A percentile compares a stretch with the other conserved stretches of the same genome.
Conservation (phyloP, 2,113 vertebrate genomes). For the Scytalopus superciliaris region DNA sequence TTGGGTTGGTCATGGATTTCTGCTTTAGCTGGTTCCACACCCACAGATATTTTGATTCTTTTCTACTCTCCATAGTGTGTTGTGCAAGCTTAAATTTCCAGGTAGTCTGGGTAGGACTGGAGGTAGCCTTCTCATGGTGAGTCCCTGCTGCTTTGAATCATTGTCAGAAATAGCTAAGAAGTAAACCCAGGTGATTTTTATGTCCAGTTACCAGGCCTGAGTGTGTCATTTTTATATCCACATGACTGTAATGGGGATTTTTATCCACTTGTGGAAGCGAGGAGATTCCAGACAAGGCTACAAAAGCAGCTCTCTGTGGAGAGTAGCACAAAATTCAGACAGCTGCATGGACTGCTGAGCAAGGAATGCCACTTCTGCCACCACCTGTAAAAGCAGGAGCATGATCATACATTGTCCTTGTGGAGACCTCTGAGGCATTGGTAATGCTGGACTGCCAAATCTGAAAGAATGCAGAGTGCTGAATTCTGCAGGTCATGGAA, state of each 20-base stretch:
- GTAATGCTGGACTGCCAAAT: neutral
- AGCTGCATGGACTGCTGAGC: neutral
- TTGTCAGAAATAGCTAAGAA: neutral
- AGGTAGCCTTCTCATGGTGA: neutral
- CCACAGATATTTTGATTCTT: neutral
- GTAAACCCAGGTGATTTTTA: neutral
- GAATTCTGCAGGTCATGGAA: neutral
- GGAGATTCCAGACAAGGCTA: neutral
- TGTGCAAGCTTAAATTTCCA: neutral
- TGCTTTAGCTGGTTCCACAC: neutral
- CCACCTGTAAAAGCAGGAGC: neutral
- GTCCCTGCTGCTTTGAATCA: neutral
- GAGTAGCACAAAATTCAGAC: neutral
- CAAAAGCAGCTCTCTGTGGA: neutral
- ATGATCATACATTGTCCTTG: accelerated
- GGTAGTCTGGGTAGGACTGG: neutral
- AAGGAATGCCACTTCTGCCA: neutral
- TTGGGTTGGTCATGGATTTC: neutral
- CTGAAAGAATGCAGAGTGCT: neutral
- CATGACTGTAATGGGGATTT: neutral
- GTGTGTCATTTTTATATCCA: neutral
- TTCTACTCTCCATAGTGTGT: neutral
- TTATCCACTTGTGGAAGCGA: neutral
- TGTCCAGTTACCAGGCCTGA: accelerated
- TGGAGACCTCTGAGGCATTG: accelerated